Base-by-base conservation (phyloP, 2,797 vertebrate species). In the Champsocephalus gunnari region DNA sequence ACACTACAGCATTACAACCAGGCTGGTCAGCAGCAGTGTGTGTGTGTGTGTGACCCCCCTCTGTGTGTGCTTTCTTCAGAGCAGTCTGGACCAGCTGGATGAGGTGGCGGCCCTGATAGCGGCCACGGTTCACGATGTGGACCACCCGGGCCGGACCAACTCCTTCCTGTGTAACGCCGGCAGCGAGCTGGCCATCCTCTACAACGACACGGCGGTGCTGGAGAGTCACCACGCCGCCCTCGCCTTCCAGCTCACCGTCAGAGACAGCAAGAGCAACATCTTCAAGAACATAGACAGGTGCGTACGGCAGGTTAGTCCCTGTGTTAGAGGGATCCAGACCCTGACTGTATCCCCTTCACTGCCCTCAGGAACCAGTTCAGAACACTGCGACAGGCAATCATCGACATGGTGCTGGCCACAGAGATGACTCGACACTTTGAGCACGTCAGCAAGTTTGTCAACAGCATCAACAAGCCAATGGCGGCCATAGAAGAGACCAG, bases 391-490 rank as follows among this genome's bases (percentile, higher is more conserved):
- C 98, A 99, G 92, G 95, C 96, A 58, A 96, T 99, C 75, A 98
- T 99, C 16, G 98, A 99, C 93, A 99, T 99, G 98, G 98, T 99
- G 77, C 91, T 99, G 80, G 98, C 98, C 86, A 99, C 98, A 9
- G 98, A 99, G 93, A 99, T 99, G 98, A 99, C 98, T 58, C 95
- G 96, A 88, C 98, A 99, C 94, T 99, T 99, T 24, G 98, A 99
- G 83, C 98, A 99, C 0, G 97, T 99, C 92, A 99, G 96, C 96
- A 99, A 98, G 88, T 99, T 99, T 77, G 96, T 96, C 85, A 99
- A 98, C 95, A 98, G 97, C 89, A 96, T 99, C 94, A 98, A 96
- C 91, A 99, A 98, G 87, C 98, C 98, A 0, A 93, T 98, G 93
- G 95, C 95, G 3, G 95, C 94, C 0, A 92, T 98, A 11, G 97